phyloP scores from a whole-genome alignment of 2,113 vertebrate genomes.

The Oxyruncus cristatus region DNA sequence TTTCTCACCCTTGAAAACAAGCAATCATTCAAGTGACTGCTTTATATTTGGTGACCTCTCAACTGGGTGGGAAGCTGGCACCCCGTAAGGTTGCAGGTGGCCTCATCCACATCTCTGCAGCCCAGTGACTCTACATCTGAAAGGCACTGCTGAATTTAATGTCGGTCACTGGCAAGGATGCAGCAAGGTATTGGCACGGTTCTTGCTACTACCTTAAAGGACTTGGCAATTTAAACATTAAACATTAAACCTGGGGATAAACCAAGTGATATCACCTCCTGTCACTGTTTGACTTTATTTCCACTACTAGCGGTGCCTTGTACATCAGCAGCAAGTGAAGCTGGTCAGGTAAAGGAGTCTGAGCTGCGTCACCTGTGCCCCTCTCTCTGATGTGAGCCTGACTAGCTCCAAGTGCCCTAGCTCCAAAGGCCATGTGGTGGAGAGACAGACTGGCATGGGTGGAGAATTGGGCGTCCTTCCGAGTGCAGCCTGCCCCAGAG shows the following conservation, averaged over 20 bases:
- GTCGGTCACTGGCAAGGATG: neutral
- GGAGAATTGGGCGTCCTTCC: neutral
- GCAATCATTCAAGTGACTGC: neutral
- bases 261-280: neutral
- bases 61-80: neutral
- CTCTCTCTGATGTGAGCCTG: neutral
- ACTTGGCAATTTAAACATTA: neutral
- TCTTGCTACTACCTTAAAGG: neutral
- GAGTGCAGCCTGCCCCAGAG: neutral
- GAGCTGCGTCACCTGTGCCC: neutral
- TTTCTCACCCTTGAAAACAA: neutral
- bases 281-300: neutral
- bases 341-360: neutral
- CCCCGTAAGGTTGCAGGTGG: neutral
- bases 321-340: neutral
- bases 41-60: neutral
- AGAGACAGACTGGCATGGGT: neutral
- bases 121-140: accelerated
- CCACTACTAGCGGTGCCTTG: neutral
- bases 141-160: neutral
- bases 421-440: accelerated
- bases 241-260: neutral
- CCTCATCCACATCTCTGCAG: neutral
- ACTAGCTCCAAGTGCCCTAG: neutral
- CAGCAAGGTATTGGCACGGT: neutral